phyloP scores from a whole-genome alignment of 92 coral and sea anemone genomes.

The Phenganax marumi region DNA sequence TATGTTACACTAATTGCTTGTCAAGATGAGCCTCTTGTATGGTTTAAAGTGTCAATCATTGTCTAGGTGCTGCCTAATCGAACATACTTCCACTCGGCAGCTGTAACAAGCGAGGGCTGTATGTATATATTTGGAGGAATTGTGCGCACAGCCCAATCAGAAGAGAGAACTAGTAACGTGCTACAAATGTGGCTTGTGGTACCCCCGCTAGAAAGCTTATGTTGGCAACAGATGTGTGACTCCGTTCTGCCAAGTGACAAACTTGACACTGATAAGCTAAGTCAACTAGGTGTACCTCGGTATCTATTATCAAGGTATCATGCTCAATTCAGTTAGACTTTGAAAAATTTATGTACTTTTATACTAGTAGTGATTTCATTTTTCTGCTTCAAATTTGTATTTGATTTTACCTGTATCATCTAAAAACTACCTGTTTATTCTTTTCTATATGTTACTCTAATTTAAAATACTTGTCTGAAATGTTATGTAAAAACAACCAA shows the following conservation, averaged over 20 bases:
- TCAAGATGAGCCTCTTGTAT: neutral
- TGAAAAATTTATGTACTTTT: neutral
- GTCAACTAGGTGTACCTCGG: constrained; percentile 59
- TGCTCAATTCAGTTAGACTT: constrained; percentile 6
- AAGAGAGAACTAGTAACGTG: constrained; percentile 72
- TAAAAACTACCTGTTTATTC: too few species aligned
- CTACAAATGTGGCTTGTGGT: constrained; percentile 69
- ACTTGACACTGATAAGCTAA: constrained; percentile 39
- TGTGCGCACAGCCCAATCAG: constrained; percentile 58
- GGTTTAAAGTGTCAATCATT: neutral
- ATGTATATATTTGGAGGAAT: constrained; percentile 96
- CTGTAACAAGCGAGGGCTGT: constrained; percentile 84
- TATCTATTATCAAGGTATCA: constrained; percentile 42
- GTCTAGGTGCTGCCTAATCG: constrained; percentile 70
- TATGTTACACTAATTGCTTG: neutral
- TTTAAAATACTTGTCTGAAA: too few species aligned
- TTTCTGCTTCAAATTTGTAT: too few species aligned
- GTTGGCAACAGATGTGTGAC: constrained; percentile 59
- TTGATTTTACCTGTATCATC: too few species aligned
- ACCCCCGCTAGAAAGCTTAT: constrained; percentile 68
- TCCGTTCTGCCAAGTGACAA: constrained; percentile 44
- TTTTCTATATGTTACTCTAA: too few species aligned
- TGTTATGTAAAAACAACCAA: too few species aligned
- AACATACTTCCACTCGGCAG: constrained; percentile 89
- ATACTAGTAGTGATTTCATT: neutral